These are phyloP conservation scores for Channa striata DNA, from an alignment of 2,797 vertebrate genomes.

Conservation along the genomic window DNA sequence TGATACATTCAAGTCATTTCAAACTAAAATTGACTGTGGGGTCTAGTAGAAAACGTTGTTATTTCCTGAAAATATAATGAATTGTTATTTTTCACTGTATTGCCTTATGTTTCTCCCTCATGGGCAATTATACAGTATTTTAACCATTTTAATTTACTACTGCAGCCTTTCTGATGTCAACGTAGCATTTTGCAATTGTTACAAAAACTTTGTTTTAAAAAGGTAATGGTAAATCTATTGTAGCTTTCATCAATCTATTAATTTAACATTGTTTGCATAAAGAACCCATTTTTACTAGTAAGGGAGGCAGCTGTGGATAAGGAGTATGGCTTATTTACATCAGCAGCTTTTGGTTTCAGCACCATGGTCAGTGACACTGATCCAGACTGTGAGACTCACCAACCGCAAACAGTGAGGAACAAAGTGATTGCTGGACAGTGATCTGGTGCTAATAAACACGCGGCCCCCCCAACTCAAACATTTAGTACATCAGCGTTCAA, in stretches of 20 bases:
- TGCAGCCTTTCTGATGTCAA: slow-evolving; percentile 17
- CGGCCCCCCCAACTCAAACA: slow-evolving; percentile 2
- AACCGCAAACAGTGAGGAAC: neutral
- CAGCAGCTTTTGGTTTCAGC: slow-evolving; percentile 69
- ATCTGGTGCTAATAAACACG: slow-evolving; percentile 7
- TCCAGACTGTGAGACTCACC: slow-evolving; percentile 9
- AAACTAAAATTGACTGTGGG: slow-evolving; percentile 16
- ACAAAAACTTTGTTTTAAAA: neutral
- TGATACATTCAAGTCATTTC: slow-evolving; percentile 28
- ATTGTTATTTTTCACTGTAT: slow-evolving; percentile 29
- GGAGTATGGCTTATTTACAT: slow-evolving; percentile 8
- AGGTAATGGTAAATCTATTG: neutral
- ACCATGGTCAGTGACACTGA: slow-evolving; percentile 78
- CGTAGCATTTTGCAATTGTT: slow-evolving; percentile 2
- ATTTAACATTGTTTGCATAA: neutral
- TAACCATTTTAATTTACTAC: slow-evolving; percentile 20
- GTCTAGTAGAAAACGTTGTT: slow-evolving; percentile 1
- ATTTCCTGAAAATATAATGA: slow-evolving; percentile 14
- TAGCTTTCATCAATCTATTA: neutral
- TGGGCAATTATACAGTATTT: slow-evolving; percentile 13
- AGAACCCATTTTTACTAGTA: slow-evolving; percentile 16
- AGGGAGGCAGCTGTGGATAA: neutral
- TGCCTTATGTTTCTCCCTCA: slow-evolving; percentile 20
- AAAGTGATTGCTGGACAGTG: slow-evolving; percentile 9
- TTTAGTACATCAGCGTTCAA: slow-evolving; percentile 1